Percentiles rank a stretch among this genome's conserved stretches.
These are phyloP conservation scores for Deroptyus accipitrinus DNA, from an alignment of 2,113 vertebrate species.

Conservation along the genomic window DNA sequence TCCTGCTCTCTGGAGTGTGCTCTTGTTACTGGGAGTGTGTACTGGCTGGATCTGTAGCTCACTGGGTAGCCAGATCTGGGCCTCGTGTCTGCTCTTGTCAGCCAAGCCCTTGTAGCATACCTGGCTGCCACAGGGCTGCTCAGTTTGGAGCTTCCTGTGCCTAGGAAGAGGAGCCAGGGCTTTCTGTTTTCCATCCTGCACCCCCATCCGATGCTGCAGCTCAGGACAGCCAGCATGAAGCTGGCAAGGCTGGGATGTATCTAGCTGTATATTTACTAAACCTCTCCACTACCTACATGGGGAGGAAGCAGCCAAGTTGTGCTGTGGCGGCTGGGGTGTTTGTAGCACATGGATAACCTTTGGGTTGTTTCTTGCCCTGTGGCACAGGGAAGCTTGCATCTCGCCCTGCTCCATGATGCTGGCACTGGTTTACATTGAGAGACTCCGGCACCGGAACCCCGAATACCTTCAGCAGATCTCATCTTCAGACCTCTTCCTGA, in stretches of 20 bases:
- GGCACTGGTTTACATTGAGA: conserved; percentile 96
- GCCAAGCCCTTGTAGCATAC: background rate
- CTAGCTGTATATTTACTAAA: background rate
- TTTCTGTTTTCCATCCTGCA: background rate
- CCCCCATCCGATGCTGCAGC: background rate
- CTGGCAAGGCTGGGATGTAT: background rate
- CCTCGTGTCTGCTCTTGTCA: background rate
- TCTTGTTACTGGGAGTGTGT: background rate
- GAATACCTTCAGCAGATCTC: conserved; percentile 98
- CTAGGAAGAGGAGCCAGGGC: background rate
- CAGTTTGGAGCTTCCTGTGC: background rate
- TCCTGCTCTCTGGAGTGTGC: background rate
- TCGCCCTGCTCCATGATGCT: conserved; percentile 99
- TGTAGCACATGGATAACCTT: background rate
- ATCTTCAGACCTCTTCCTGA: conserved; percentile 96
- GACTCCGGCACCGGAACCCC: conserved; percentile 93
- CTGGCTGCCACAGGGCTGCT: background rate
- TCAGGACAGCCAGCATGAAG: background rate
- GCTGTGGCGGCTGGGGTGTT: accelerated
- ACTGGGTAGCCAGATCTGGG: background rate
- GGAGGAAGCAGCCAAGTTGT: background rate
- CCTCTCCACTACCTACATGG: background rate
- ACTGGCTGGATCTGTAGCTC: background rate
- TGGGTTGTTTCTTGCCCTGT: background rate
- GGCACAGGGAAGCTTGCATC: conserved; percentile 91